These are phyloP conservation scores for Adelges cooleyi DNA, from an alignment of 1,140 invertebrate genomes.

Conservation along the genomic window DNA sequence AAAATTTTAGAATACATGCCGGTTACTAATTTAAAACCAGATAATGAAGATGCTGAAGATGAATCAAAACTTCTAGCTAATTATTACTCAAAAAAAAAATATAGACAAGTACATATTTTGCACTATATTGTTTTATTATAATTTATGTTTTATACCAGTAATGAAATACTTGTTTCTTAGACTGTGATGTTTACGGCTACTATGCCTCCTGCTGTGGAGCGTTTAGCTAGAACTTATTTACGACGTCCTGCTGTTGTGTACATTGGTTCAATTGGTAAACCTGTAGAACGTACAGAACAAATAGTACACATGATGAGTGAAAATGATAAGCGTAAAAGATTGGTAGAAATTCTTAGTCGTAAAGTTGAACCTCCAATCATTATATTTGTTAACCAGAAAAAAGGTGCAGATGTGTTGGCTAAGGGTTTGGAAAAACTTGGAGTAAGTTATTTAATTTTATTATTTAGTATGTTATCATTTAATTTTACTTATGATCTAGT, in stretches of 20 bases:
- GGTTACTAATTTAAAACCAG: slow-evolving; percentile 95
- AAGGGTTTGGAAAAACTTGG: slow-evolving; percentile 95
- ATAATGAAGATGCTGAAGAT: slow-evolving; percentile 96
- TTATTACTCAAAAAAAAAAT: slow-evolving; percentile 96
- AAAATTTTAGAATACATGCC: slow-evolving; percentile 98
- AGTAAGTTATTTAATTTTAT: slow-evolving; percentile 41
- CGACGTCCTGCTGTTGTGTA: slow-evolving; percentile 94
- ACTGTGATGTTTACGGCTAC: slow-evolving; percentile 99
- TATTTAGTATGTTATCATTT: not conserved
- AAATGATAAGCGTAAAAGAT: slow-evolving; percentile 81
- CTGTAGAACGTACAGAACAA: slow-evolving; percentile 95
- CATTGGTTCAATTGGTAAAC: slow-evolving; percentile 96
- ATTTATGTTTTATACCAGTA: not conserved
- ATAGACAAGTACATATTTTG: slow-evolving; percentile 57
- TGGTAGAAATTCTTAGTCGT: slow-evolving; percentile 72
- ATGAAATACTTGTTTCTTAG: slow-evolving; percentile 38
- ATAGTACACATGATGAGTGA: slow-evolving; percentile 92
- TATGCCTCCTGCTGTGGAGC: slow-evolving; percentile 96
- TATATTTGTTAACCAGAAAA: slow-evolving; percentile 99
- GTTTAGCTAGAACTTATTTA: slow-evolving; percentile 87
- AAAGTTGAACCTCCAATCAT: slow-evolving; percentile 94
- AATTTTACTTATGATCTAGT: slow-evolving; percentile 42
- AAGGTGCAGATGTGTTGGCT: slow-evolving; percentile 94
- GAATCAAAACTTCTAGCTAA: slow-evolving; percentile 81
- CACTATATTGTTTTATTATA: slow-evolving; percentile 13